Evolutionary conservation across 2,797 vertebrate species (phyloP).

Genomic region (Lutjanus argentimaculatus): DNA sequence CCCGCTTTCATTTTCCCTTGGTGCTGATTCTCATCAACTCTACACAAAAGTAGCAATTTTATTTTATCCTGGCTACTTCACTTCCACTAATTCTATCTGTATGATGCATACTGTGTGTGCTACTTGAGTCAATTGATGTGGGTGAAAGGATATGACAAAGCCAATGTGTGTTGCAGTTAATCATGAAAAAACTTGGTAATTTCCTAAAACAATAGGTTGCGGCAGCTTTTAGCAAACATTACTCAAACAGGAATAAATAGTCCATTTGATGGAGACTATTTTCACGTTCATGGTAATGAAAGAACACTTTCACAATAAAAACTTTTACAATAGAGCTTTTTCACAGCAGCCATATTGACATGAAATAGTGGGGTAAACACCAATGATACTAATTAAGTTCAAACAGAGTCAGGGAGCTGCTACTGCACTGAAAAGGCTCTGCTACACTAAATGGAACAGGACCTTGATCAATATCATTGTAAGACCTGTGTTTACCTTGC

Average conservation of each 20-base stretch:
- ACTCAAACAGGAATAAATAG: neutral
- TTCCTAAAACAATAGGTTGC: neutral
- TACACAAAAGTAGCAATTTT: neutral
- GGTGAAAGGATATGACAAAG: neutral
- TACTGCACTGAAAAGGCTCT: no score
- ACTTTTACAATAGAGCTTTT: no score
- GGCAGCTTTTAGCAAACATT: slow-evolving; percentile 6
- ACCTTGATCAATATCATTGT: no score
- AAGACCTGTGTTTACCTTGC: no score
- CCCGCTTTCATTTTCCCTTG: neutral
- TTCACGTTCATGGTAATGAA: neutral
- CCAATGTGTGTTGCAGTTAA: neutral
- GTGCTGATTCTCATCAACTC: neutral
- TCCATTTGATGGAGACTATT: neutral
- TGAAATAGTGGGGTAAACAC: no score
- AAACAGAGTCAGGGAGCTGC: no score
- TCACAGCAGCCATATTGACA: no score
- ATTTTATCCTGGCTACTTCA: neutral
- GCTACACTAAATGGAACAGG: no score
- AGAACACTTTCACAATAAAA: no score
- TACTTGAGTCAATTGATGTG: neutral
- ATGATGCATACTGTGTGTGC: neutral
- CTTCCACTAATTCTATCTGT: neutral
- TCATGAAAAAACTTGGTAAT: neutral
- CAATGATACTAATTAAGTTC: no score